Base-by-base conservation (phyloP, 1,140 invertebrate species). In the Temnothorax longispinosus region DNA sequence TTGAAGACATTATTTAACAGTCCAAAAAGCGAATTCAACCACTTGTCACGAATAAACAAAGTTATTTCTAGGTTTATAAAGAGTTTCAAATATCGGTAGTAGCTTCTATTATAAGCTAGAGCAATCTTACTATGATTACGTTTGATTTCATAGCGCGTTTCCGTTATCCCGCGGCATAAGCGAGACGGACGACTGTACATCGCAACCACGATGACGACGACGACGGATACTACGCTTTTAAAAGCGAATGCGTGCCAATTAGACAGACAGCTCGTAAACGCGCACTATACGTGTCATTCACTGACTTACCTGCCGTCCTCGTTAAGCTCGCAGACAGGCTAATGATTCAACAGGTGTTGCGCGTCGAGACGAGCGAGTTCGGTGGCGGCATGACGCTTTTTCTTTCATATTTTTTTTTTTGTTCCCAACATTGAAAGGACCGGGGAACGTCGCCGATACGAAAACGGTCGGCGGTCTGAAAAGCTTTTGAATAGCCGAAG, bases 301-400 rank as follows among this genome's bases (percentile, higher is more conserved):
- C 80, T 85, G 87, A 89, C 90, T 91, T 91, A 91, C 88, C 90
- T 91, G 90, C 75, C 88, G 87, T 87, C 88, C 87, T 87, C 90
- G 91, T 91, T 89, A 91, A 91, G 82, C 87, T 85, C 81, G 71
- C 72, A 90, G 89, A 88, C 90, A 80, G 52, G 82, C 77, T 89
- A 91, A 91, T 88, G 90, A 91, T 91, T 91, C 90, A 91, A 91
- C 90, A 91, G 90, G 90, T 91, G 90, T 91, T 91, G 90, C 90
- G 81, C 88, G 88, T 64, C 84, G 88, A 56, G 78, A 81, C 86
- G 86, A 88, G 71, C 80, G 32, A 58, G 72, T 27, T 11, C 21
- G 65, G 10, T 6, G 27, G 60, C 60, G 27, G 64, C 56, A 21
- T 21, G 58, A 72, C 10, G 27, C 65, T 87, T 78, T 69, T 50